These are phyloP conservation scores for Tyto alba DNA, from an alignment of 2,113 vertebrate species.

Conservation along the genomic window DNA sequence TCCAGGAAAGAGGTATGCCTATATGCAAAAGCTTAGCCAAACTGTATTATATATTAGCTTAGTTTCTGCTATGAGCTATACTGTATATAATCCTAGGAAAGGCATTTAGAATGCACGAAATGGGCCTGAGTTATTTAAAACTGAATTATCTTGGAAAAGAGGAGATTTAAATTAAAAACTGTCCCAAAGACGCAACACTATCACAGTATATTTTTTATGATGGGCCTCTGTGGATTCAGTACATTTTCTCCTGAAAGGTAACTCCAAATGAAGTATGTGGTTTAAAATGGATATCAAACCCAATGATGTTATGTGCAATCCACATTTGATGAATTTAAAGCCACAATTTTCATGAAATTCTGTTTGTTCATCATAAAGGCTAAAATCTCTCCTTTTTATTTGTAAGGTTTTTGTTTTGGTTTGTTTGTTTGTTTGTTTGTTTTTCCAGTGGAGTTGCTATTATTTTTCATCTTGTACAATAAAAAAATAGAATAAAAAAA, in stretches of 20 bases:
- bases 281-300: constrained; percentile 18
- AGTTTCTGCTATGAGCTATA: not conserved
- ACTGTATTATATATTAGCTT: not conserved
- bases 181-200: not conserved
- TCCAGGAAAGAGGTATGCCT: not conserved
- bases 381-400: not conserved
- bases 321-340: not conserved
- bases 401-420: not conserved
- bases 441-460: not conserved
- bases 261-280: not conserved
- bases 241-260: not conserved
- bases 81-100: not conserved
- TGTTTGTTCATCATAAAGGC: not conserved
- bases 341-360: not conserved
- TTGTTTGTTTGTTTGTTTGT: too few species aligned
- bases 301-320: not conserved
- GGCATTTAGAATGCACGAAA: not conserved
- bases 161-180: not conserved
- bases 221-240: not conserved
- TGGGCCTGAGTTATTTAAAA: not conserved
- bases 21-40: not conserved
- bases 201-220: not conserved
- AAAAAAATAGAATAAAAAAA: not conserved
- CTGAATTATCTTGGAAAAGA: not conserved
- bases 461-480: constrained; percentile 14